Evolutionary conservation across 2,797 vertebrate genomes (phyloP).

Genomic region (Eupleurogrammus muticus): DNA sequence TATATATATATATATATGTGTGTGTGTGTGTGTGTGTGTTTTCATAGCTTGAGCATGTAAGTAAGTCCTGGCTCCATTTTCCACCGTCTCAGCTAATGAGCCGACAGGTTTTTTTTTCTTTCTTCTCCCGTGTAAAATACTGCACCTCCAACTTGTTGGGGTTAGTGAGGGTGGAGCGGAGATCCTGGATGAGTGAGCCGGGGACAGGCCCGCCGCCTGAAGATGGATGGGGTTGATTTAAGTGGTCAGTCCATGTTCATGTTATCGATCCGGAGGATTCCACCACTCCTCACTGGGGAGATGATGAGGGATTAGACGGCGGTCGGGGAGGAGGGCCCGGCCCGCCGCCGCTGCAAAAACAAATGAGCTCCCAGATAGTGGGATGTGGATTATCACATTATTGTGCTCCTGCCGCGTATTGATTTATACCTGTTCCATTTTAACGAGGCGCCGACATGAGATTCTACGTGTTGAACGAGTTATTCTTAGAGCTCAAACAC

Average conservation of each 20-base stretch:
- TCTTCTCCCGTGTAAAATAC: constrained; percentile 5
- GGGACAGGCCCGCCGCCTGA: constrained; percentile 52
- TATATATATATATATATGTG: no score
- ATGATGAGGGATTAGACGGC: constrained; percentile 77
- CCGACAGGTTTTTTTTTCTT: constrained; percentile 3
- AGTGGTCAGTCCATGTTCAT: constrained; percentile 82
- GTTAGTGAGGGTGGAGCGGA: constrained; percentile 27
- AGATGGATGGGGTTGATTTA: constrained; percentile 81
- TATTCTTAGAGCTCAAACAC: constrained; percentile 63
- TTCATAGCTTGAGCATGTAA: constrained; percentile 18
- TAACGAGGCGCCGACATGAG: constrained; percentile 62
- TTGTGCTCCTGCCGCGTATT: constrained; percentile 75
- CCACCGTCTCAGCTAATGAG: background rate
- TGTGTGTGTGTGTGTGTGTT: no score
- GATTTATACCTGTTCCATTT: constrained; percentile 76
- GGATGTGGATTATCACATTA: constrained; percentile 83
- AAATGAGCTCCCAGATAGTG: constrained; percentile 80
- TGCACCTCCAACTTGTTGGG: constrained; percentile 11
- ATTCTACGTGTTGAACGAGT: constrained; percentile 50
- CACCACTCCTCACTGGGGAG: constrained; percentile 73
- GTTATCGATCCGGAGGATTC: constrained; percentile 81
- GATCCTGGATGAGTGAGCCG: constrained; percentile 51
- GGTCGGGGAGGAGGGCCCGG: constrained; percentile 70
- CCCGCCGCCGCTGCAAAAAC: constrained; percentile 77
- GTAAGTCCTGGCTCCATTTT: no score